Conservation (phyloP, 2,113 vertebrate genomes). For the Cynopterus brachyotis region DNA sequence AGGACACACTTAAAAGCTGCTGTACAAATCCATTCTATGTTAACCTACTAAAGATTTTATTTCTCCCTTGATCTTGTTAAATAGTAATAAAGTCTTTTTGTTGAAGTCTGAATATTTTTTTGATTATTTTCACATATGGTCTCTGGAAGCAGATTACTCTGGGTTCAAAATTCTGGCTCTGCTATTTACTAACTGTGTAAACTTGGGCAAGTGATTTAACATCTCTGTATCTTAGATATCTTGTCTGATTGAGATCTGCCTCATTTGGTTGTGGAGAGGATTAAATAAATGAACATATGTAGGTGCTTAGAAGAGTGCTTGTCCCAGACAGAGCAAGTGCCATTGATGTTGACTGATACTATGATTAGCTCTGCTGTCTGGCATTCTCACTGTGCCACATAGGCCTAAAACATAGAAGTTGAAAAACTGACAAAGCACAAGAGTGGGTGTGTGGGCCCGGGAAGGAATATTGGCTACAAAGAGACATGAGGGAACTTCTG, state of each 20-base stretch:
- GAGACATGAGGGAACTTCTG: not conserved
- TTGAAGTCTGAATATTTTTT: not conserved
- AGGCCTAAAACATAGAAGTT: not conserved
- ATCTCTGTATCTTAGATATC: not conserved
- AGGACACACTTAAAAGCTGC: not conserved
- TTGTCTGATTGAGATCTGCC: not conserved
- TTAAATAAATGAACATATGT: not conserved
- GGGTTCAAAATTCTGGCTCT: conserved; percentile 1
- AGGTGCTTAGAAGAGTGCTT: not conserved
- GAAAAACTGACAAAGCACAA: conserved; percentile 1
- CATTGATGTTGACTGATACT: not conserved
- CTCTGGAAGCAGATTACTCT: not conserved
- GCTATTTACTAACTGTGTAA: not conserved
- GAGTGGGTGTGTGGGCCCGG: not conserved
- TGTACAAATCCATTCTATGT: not conserved
- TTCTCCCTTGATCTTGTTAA: not conserved
- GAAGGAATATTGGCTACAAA: not conserved
- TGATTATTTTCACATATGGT: not conserved
- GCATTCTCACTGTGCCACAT: not conserved
- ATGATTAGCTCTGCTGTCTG: not conserved
- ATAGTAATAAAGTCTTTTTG: not conserved
- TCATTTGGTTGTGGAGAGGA: not conserved
- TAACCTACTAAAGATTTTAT: not conserved
- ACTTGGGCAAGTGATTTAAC: not conserved
- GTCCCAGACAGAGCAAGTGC: not conserved